Base-by-base conservation (phyloP, 2,888 invertebrate genomes). In the Argyresthia albistria region DNA sequence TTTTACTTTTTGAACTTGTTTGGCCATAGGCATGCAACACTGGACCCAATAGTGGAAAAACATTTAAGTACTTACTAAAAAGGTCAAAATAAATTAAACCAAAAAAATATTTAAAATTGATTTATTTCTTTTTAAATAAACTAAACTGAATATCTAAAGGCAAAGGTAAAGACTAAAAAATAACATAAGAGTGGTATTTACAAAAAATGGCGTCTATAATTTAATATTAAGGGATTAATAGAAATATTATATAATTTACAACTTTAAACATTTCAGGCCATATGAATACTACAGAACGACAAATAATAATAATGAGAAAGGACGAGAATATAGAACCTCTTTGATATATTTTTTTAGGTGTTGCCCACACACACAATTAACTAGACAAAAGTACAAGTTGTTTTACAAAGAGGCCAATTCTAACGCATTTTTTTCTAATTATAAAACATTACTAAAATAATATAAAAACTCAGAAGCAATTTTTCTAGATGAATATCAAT, bases 41-140 rank as follows among this genome's bases (percentile, higher is more conserved):
- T 53, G 53, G 76, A 76, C 76, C 76, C 75, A 62, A 57, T 62
- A 66, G 64, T 68, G 54, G 68, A 67, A 51, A 35, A 58, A 56
- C 59, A 62, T n/a, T 10, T 14, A n/a, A n/a, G n/a, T n/a, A 43
- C 14, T 16, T 15, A 37, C 35, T 8, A 55, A 59, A 56, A 64
- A 61, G 58, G 59, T 59, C 55, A 59, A 68, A 64, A 57, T 63
- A 63, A 67, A 64, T 59, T 67, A 69, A 68, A 73, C 54, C 51
- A 71, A 73, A 71, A 65, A 70, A 69, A 68, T 71, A 74, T 47
- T 76, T 76, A 67, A 71, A 74, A 74, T 76, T 71, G 73, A 79
- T 82, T 84, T 81, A 81, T 80, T 81, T 61, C 61, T 70, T 77
- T 77, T 83, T 84, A 84, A 84, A 83, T 86, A 84, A 80, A 76